Conservation (phyloP, 2,888 invertebrate genomes). For the Pollenia griseotomentosa region DNA sequence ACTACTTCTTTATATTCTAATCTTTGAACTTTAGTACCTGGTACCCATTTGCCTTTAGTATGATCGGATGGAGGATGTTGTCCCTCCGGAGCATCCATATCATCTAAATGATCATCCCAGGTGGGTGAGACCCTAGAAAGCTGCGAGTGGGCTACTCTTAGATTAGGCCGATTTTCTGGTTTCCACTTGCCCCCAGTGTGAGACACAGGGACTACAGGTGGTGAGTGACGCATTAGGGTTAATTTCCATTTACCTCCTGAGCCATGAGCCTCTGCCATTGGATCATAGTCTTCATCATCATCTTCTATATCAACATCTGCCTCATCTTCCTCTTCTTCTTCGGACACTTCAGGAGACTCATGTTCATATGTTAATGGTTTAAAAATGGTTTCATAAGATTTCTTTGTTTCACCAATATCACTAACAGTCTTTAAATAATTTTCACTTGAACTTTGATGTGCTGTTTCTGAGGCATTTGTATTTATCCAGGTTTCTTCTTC, state of each 20-base stretch:
- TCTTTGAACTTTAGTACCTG: conserved; percentile 87
- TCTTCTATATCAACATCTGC: conserved; percentile 84
- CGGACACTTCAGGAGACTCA: conserved; percentile 78
- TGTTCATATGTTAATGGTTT: conserved; percentile 80
- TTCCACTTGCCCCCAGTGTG: conserved; percentile 91
- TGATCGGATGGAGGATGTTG: conserved; percentile 88
- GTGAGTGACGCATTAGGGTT: conserved; percentile 74
- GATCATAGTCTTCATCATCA: conserved; percentile 85
- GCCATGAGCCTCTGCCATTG: conserved; percentile 79
- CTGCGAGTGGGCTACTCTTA: conserved; percentile 77
- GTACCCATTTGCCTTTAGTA: conserved; percentile 92
- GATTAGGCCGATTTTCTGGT: conserved; percentile 85
- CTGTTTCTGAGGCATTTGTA: conserved; percentile 69
- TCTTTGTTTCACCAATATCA: conserved; percentile 87
- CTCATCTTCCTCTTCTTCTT: conserved; percentile 83
- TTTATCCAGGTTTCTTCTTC: conserved; percentile 77
- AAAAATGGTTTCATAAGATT: conserved; percentile 85
- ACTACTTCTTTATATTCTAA: conserved; percentile 84
- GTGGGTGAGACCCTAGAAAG: conserved; percentile 82
- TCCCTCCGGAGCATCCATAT: conserved; percentile 82
- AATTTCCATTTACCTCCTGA: conserved; percentile 77
- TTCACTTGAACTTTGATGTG: conserved; percentile 80
- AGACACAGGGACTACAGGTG: conserved; percentile 85
- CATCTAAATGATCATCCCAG: conserved; percentile 85
- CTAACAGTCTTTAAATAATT: conserved; percentile 88